Evolutionary conservation across 2,888 invertebrate species (phyloP), one percentile per base, ranked within the genome.

Genomic region (Drosophila neonasuta): DNA sequence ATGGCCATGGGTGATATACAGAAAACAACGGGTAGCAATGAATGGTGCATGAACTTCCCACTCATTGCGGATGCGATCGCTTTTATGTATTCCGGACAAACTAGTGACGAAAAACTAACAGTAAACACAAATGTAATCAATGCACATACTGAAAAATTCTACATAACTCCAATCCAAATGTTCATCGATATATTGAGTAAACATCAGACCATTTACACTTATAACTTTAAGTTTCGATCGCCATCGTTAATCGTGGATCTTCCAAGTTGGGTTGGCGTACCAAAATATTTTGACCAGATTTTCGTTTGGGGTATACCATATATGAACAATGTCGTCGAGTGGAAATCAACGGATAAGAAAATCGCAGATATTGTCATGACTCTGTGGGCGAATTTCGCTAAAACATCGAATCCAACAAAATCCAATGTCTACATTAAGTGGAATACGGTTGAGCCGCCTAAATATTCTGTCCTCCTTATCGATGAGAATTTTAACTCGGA

Each of bases 281-380:
- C 96, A 1, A 96, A 96, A 88, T 94, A 95, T 89, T 96, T 94
- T 77, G 96, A 96, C 89, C 92, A 96, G 71, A 94, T 96, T 51
- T 96, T 95, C 88, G 93, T 95, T 6, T 96, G 96, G 93, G 96
- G 96, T 0, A 92, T 96, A 82, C 96, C 96, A 0, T 94, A 95
- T 89, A 93, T 95, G 92, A 92, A 93, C 6, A 90, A 92, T 71
- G 91, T 92, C 54, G 92, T 92, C 32, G 94, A 93, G 83, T 96
- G 96, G 96, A 95, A 95, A 81, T 92, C 92, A 56, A 92, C 94
- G 56, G 96, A 96, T 89, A 96, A 95, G 87, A 94, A 94, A 82
- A 94, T 95, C 80, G 93, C 96, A 0, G 96, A 96, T 79, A 93
- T 94, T 11, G 93, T 96, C 54, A 96, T 96, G 96, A 93, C 93